Conservation (phyloP, 2,113 vertebrate species). For the Ellobius talpinus region DNA sequence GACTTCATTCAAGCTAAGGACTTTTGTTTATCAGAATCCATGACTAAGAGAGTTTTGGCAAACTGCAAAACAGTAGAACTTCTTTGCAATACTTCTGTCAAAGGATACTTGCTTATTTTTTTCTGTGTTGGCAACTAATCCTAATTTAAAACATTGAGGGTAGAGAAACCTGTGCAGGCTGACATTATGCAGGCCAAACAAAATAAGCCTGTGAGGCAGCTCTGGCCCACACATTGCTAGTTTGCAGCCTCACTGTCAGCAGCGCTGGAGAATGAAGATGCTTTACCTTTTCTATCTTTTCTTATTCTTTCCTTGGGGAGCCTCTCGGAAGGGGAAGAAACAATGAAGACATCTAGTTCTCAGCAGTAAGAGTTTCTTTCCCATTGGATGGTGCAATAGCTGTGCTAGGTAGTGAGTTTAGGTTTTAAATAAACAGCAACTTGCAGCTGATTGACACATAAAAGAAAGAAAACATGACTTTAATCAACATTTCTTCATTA, state of each 20-base stretch:
- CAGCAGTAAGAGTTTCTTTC: conserved; percentile 29
- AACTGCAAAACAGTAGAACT: conserved; percentile 63
- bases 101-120: conserved; percentile 57
- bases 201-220: conserved; percentile 61
- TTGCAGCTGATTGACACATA: neutral
- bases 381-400: neutral
- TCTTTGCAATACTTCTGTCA: conserved; percentile 74
- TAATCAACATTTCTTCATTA: neutral
- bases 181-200: conserved; percentile 62
- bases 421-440: conserved; percentile 12
- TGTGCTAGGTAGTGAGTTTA: conserved; percentile 24
- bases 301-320: conserved; percentile 52
- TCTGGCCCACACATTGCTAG: neutral
- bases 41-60: conserved; percentile 70
- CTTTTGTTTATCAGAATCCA: conserved; percentile 69
- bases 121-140: conserved; percentile 68
- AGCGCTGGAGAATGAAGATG: conserved; percentile 17
- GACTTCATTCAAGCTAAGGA: conserved; percentile 72
- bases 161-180: conserved; percentile 42
- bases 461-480: conserved; percentile 31
- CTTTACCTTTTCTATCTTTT: conserved; percentile 17
- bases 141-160: conserved; percentile 57
- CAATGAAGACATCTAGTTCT: conserved; percentile 7
- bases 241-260: conserved; percentile 49
- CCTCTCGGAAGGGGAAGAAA: conserved; percentile 29